Base-by-base conservation (phyloP, 2,888 invertebrate species). In the Clostera curtula region DNA sequence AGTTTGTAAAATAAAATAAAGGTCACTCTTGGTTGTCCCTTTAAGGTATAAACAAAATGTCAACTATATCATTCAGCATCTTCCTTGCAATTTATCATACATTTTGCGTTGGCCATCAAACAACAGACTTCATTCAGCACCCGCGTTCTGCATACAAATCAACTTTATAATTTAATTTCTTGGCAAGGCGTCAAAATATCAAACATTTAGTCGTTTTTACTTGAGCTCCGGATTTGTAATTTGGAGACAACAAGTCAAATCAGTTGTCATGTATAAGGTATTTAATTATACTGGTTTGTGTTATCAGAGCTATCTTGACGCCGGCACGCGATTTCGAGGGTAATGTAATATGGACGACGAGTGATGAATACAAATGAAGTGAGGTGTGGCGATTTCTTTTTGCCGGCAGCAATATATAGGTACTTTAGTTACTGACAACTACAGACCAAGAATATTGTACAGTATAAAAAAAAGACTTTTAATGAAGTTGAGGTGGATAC, bases 131-230 rank as follows among this genome's bases (percentile, higher is more conserved):
- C 56, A 66, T 64, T 61, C 56, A 34, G 30, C 39, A 38, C 39
- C 63, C 68, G 56, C 56, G 49, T 44, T 41, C 44, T 54, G 74
- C 63, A 77, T 77, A 74, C 67, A 60, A 74, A 75, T 67, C 46
- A 68, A 55, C 51, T 59, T 68, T 70, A 66, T 71, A 70, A 69
- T 72, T 72, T 69, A 68, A 75, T 75, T 72, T 75, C 72, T 72
- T 69, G 56, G 56, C 56, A 43, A 73, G 68, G 70, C 67, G 72
- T 74, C 73, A 76, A 73, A 75, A 69, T 71, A 69, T 67, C 61
- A 57, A 53, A 56, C 47, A 47, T 40, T 33, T 19, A 30, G 36
- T 39, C 71, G 64, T 66, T 29, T 24, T 34, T 32, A 36, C 5
- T 2, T 35, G 56, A 56, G 14, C 62, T 37, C 23, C 7, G 2